Percentiles rank a stretch among this genome's conserved stretches.
Evolutionary conservation across 2,888 invertebrate species (phyloP).

Genomic region (Tipula vernalis): DNA sequence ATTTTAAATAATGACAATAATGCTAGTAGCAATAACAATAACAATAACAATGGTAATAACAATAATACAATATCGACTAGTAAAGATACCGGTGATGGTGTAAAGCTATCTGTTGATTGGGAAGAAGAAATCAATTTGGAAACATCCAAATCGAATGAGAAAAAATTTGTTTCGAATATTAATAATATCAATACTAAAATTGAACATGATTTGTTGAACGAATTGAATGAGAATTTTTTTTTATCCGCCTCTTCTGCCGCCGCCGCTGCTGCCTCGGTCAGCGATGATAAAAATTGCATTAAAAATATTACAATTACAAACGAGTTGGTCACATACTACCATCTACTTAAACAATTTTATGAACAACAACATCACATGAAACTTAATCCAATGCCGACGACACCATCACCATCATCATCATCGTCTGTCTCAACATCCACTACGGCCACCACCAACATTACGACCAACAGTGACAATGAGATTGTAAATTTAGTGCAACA

Average conservation of each 20-base stretch:
- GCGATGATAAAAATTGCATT: slow-evolving; percentile 7
- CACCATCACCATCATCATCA: background rate
- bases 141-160: background rate
- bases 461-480: background rate
- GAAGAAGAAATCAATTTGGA: slow-evolving; percentile 12
- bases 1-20: background rate
- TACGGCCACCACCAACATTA: background rate
- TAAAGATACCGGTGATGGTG: background rate
- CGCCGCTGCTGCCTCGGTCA: background rate
- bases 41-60: background rate
- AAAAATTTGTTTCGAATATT: background rate
- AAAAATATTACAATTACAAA: slow-evolving; percentile 11
- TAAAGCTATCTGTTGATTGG: slow-evolving; percentile 9
- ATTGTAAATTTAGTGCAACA: background rate
- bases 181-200: background rate
- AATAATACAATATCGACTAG: background rate
- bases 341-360: slow-evolving; percentile 12
- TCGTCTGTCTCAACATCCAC: background rate
- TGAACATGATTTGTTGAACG: slow-evolving; percentile 5
- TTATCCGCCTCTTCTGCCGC: background rate
- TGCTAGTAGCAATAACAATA: background rate
- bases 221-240: background rate
- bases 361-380: background rate
- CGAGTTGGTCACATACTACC: slow-evolving; percentile 15
- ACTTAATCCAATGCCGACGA: background rate